Base-by-base conservation (phyloP, 2,888 invertebrate genomes). In the Abrostola triplasia region DNA sequence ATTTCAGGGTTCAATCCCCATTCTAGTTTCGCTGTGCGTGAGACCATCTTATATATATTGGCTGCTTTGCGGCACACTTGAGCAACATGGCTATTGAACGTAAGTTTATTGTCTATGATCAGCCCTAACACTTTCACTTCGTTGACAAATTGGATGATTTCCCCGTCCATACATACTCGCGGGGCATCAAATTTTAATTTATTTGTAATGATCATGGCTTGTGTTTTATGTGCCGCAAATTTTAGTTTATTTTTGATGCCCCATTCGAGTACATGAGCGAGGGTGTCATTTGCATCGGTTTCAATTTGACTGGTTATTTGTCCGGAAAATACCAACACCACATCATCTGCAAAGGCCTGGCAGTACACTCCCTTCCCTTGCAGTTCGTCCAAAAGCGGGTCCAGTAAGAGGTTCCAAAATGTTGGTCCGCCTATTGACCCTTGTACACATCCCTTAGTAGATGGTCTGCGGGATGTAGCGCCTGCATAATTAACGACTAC, bases 401-500 rank as follows among this genome's bases (percentile, higher is more conserved):
- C 64, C 62, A 62, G 61, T 59, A 66, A 61, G 61, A 67, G 64
- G 67, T 70, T 70, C 61, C 64, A 61, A 62, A 64, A 62, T 62
- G 67, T 67, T 62, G 64, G 70, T 59, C 64, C 67, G 58, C 67
- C 64, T 62, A 64, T 64, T 59, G 67, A 67, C 59, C 62, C 65
- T 62, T 70, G 65, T 59, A 66, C 66, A 60, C 67, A 67, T 62
- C 67, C 67, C 64, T 64, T 67, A 59, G 67, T 67, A 59, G 70
- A 64, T 64, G 64, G 61, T 64, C 64, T 70, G 64, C 61, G 5
- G 6, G 5, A n/a, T 6, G 11, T n/a, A 5, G n/a, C 41, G 5
- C 41, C 41, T 0, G 41, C 41, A n/a, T 41, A 41, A 4, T 24
- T 24, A 2, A 24, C 24, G 24, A 24, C 4, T 24, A 24, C 24